phyloP scores from a whole-genome alignment of 2,113 vertebrate species.

The Pelmatolapia mariae region DNA sequence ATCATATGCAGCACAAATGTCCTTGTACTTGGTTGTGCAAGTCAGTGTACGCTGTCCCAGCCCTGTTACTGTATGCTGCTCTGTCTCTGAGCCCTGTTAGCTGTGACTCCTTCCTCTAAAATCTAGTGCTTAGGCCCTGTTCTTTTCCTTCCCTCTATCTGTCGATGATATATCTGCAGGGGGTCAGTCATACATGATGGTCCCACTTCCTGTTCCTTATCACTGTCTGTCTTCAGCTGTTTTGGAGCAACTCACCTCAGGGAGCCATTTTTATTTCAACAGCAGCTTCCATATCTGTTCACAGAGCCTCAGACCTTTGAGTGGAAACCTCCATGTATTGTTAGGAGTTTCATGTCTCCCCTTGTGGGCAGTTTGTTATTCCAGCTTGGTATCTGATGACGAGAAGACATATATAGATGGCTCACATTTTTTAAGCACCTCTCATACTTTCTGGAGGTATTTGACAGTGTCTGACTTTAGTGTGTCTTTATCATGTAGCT shows the following conservation, averaged over 20 bases:
- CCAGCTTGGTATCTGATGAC: not conserved
- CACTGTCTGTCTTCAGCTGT: not conserved
- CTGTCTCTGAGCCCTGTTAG: not conserved
- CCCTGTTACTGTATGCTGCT: not conserved
- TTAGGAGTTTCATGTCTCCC: not conserved
- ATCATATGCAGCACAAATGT: not conserved
- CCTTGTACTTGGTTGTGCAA: not conserved
- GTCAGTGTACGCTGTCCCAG: rapidly evolving
- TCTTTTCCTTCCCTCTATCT: not conserved
- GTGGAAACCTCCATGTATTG: not conserved
- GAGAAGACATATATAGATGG: rapidly evolving
- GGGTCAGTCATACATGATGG: not conserved
- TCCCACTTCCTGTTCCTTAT: not conserved
- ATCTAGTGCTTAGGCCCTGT: rapidly evolving
- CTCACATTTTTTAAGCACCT: not conserved
- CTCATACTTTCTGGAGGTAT: not conserved
- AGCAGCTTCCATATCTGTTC: not conserved
- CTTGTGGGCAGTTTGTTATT: not conserved
- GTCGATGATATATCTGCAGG: rapidly evolving
- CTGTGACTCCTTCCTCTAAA: not conserved
- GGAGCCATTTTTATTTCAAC: not conserved
- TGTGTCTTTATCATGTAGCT: not conserved
- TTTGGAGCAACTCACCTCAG: not conserved
- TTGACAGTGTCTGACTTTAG: not conserved
- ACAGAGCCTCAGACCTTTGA: not conserved